These are phyloP conservation scores for Myripristis jacobus DNA, from an alignment of 2,797 vertebrate genomes.

Conservation along the genomic window DNA sequence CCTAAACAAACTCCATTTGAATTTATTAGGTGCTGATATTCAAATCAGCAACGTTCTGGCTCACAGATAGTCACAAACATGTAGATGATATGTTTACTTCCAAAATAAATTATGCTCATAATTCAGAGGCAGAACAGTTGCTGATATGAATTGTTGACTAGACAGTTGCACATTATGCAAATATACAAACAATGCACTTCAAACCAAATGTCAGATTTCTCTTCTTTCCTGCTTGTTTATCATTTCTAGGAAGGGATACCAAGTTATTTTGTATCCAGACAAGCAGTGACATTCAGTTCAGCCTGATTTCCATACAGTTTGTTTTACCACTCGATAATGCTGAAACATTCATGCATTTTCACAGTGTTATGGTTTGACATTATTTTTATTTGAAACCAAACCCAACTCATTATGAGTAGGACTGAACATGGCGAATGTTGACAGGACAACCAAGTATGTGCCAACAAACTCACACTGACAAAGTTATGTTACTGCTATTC, in stretches of 20 bases:
- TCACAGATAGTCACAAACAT: neutral
- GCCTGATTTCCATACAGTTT: neutral
- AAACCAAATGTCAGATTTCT: constrained; percentile 14
- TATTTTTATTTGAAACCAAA: no score
- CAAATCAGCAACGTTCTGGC: neutral
- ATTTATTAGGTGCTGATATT: constrained; percentile 4
- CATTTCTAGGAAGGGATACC: no score
- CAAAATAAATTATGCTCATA: neutral
- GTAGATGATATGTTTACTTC: neutral
- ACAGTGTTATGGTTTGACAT: no score
- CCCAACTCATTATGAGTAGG: no score
- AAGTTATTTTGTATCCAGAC: constrained; percentile 10
- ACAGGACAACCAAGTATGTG: no score
- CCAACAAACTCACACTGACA: no score
- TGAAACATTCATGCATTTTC: neutral
- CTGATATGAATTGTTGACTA: constrained; percentile 29
- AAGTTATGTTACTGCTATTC: no score
- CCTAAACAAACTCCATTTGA: neutral
- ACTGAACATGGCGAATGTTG: no score
- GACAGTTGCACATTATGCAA: constrained; percentile 48
- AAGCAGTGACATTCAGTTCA: neutral
- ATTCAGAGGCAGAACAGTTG: constrained; percentile 1
- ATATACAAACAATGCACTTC: constrained; percentile 23
- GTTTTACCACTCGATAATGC: neutral
- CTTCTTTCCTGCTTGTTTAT: neutral